phyloP scores from a whole-genome alignment of 2,888 invertebrate species.

The Nemoura dubitans region DNA sequence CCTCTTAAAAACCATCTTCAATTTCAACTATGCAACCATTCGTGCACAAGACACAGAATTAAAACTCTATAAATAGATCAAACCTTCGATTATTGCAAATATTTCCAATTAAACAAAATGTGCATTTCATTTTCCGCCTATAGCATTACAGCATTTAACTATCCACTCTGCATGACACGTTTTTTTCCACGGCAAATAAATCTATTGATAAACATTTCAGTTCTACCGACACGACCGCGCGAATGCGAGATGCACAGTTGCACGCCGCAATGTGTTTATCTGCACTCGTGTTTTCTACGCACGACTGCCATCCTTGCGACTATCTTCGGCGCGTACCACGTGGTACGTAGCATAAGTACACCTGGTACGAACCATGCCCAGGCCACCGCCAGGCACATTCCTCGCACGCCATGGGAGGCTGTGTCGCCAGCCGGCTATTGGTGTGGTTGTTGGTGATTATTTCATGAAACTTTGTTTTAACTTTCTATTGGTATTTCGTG shows the following conservation, averaged over 20 bases:
- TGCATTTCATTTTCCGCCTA: background rate
- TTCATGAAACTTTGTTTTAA: too few species aligned
- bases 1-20: background rate
- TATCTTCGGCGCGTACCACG: background rate
- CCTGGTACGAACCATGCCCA: background rate
- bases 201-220: slow-evolving; percentile 5
- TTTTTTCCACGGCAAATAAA: background rate
- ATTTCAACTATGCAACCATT: background rate
- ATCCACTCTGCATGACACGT: background rate
- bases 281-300: slow-evolving; percentile 34
- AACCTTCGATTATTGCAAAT: background rate
- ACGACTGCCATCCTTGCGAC: slow-evolving; percentile 18
- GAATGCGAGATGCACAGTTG: background rate
- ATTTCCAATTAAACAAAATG: background rate
- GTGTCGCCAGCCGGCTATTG: too few species aligned
- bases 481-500: too few species aligned
- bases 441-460: too few species aligned
- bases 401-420: too few species aligned
- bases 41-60: background rate
- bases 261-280: slow-evolving; percentile 30
- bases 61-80: background rate
- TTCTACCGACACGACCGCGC: background rate
- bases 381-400: too few species aligned
- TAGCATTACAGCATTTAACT: too few species aligned
- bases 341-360: background rate